phyloP scores from a whole-genome alignment of 2,888 invertebrate species.

The Troides oblongomaculatus region DNA sequence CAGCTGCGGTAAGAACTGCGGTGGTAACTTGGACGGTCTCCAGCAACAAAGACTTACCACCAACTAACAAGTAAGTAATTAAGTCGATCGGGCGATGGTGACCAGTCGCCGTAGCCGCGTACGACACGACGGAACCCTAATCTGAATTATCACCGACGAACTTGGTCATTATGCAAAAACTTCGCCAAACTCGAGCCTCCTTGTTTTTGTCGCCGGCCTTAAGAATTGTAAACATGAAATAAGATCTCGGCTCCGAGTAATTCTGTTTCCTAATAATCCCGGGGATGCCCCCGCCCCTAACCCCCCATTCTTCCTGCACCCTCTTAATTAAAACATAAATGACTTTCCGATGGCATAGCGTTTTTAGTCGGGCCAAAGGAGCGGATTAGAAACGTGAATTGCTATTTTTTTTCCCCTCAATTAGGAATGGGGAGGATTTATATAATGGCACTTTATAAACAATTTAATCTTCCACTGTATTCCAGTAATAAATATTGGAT shows the following conservation, averaged over 20 bases:
- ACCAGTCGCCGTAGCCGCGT: too few relatives aligned
- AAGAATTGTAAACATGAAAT: slow-evolving; percentile 43
- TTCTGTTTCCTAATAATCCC: slow-evolving; percentile 60
- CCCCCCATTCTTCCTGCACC: slow-evolving; percentile 45
- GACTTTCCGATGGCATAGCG: slow-evolving; percentile 53
- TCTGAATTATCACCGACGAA: slow-evolving; percentile 11
- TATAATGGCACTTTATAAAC: too few relatives aligned
- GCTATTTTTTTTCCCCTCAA: slow-evolving; percentile 34
- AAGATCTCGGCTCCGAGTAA: slow-evolving; percentile 40
- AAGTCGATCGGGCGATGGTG: too few relatives aligned
- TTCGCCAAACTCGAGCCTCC: slow-evolving; percentile 7
- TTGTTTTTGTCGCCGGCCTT: slow-evolving; percentile 20
- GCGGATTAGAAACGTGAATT: slow-evolving; percentile 47
- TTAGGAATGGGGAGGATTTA: too few relatives aligned
- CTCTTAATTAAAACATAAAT: slow-evolving; percentile 69
- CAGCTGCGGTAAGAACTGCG: too few relatives aligned
- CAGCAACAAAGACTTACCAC: too few relatives aligned
- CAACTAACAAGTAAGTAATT: too few relatives aligned
- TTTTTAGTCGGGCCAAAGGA: slow-evolving; percentile 38
- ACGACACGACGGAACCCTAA: slow-evolving; percentile 7
- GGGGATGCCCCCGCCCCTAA: slow-evolving; percentile 35
- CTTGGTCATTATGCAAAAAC: slow-evolving; percentile 20
- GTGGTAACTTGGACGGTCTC: too few relatives aligned
- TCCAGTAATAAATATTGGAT: too few relatives aligned
- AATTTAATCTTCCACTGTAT: too few relatives aligned